These are phyloP conservation scores for Sinosuthora webbiana DNA, from an alignment of 2,113 vertebrate genomes.

Conservation along the genomic window DNA sequence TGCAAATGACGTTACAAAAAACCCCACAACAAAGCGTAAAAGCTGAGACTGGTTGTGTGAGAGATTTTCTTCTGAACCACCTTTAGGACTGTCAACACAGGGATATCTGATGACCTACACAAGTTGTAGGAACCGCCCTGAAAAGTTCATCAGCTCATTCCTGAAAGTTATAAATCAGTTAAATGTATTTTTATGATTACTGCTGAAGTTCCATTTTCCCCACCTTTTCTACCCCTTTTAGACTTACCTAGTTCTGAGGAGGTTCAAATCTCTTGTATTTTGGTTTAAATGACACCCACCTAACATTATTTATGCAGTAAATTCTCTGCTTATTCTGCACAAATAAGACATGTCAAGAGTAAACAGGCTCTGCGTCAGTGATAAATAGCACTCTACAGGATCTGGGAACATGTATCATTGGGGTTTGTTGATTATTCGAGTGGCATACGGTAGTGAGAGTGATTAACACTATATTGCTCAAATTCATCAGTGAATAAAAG, in stretches of 20 bases:
- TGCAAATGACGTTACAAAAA: neutral
- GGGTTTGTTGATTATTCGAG: conserved; percentile 64
- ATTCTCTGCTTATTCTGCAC: conserved; percentile 39
- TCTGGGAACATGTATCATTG: conserved; percentile 47
- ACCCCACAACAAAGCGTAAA: accelerated
- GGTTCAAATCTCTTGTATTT: neutral
- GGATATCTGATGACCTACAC: neutral
- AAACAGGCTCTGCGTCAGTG: neutral
- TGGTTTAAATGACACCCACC: neutral
- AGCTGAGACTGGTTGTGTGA: neutral
- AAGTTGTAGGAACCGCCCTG: neutral
- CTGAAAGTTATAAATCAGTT: neutral
- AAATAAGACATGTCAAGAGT: conserved; percentile 49
- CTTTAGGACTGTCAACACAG: neutral
- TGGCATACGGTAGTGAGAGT: conserved; percentile 59
- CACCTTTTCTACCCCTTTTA: neutral
- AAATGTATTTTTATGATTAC: neutral
- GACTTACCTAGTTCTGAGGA: neutral
- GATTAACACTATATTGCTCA: conserved; percentile 58
- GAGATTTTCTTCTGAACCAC: neutral
- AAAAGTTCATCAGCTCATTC: neutral
- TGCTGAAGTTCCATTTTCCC: neutral
- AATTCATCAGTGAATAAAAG: conserved; percentile 61
- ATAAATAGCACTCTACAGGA: conserved; percentile 40
- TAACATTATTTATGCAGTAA: conserved; percentile 43